These are phyloP conservation scores for Platyrinchus mystaceus DNA, from an alignment of 2,797 vertebrate species.

Conservation along the genomic window DNA sequence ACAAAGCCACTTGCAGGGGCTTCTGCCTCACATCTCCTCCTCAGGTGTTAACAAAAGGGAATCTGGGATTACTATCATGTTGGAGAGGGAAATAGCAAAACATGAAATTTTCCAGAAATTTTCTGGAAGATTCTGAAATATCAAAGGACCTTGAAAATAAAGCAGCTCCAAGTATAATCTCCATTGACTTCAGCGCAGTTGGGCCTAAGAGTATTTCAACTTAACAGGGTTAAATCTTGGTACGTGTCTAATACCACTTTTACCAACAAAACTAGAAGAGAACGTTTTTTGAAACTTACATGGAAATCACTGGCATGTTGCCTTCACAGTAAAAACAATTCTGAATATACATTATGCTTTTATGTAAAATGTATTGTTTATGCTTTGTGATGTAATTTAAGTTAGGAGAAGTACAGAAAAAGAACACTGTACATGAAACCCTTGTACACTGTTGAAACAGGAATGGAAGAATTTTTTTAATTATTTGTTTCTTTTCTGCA, in stretches of 20 bases:
- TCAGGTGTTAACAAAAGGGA: background rate
- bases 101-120: background rate
- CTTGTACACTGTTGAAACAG: background rate
- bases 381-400: background rate
- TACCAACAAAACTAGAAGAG: background rate
- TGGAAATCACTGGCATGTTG: background rate
- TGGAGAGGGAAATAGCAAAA: background rate
- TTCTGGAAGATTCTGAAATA: background rate
- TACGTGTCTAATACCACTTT: background rate
- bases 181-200: background rate
- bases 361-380: background rate
- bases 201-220: background rate
- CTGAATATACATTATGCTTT: background rate
- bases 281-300: background rate
- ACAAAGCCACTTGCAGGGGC: background rate
- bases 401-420: background rate
- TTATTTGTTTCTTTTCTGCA: constrained; percentile 10
- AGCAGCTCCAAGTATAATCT: background rate
- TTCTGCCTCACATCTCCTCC: background rate
- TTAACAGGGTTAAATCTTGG: background rate
- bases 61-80: background rate
- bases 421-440: background rate
- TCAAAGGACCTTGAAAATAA: background rate
- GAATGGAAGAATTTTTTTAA: background rate
- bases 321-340: background rate